Conservation (phyloP, 2,888 invertebrate species). For the Caradrina kadenii region DNA sequence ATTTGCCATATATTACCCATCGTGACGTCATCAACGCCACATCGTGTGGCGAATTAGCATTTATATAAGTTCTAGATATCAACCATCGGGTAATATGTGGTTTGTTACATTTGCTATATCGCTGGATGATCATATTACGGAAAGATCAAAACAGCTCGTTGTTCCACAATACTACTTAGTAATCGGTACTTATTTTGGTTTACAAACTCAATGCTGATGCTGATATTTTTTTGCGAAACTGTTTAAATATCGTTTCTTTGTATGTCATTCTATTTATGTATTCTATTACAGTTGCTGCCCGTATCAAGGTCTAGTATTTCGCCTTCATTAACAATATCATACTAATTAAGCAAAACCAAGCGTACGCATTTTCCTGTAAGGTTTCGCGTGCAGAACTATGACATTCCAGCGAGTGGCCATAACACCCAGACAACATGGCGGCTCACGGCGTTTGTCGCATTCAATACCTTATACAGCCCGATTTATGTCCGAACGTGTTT, state of each 20-base stretch:
- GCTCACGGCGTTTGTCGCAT: slow-evolving; percentile 42
- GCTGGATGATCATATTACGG: neutral
- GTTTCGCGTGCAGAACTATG: slow-evolving; percentile 21
- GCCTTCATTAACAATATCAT: neutral
- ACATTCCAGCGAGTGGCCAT: slow-evolving; percentile 35
- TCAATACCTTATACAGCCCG: slow-evolving; percentile 51
- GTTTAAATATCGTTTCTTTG: neutral
- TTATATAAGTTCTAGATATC: slow-evolving; percentile 39
- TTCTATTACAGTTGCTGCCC: neutral
- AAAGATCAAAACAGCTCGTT: neutral
- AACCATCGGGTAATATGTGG: slow-evolving; percentile 4
- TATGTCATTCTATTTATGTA: neutral
- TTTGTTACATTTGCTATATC: slow-evolving; percentile 13
- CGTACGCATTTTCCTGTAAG: slow-evolving; percentile 23
- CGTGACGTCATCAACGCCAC: slow-evolving; percentile 35
- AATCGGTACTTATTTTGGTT: neutral
- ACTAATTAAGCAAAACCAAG: slow-evolving; percentile 15
- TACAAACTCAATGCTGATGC: neutral
- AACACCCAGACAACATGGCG: slow-evolving; percentile 50
- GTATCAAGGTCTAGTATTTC: neutral
- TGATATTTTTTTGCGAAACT: neutral
- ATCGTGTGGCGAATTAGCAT: slow-evolving; percentile 38
- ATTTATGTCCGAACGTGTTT: slow-evolving; percentile 57
- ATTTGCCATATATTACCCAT: slow-evolving; percentile 21
- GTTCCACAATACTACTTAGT: neutral